phyloP scores from a whole-genome alignment of 2,113 vertebrate species.

The Phaetusa simplex region DNA sequence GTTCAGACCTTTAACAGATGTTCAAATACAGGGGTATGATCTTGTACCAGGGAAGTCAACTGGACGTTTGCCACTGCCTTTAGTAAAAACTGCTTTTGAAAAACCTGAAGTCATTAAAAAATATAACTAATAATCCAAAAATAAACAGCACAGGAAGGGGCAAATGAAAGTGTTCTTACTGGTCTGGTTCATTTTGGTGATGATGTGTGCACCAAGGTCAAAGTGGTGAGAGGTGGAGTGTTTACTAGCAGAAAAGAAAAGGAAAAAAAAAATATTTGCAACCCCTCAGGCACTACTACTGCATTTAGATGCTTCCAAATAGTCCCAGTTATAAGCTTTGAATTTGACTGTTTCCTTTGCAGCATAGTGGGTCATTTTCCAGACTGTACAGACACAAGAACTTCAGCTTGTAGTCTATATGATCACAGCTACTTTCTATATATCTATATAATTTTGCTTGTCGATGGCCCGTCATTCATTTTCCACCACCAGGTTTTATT shows the following conservation, averaged over 20 bases:
- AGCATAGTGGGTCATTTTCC: background rate
- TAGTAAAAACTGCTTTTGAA: background rate
- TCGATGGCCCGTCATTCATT: background rate
- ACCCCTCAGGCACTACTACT: background rate
- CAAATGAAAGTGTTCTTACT: background rate
- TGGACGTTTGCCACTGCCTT: constrained; percentile 20
- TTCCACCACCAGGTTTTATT: background rate
- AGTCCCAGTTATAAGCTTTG: background rate
- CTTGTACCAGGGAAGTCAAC: background rate
- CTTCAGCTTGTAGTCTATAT: background rate
- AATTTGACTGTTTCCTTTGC: background rate
- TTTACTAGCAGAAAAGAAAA: background rate
- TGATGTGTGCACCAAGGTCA: background rate
- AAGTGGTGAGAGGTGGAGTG: background rate
- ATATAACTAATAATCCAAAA: constrained; percentile 20
- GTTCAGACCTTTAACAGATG: constrained; percentile 53
- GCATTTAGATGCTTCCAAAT: background rate
- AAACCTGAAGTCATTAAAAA: background rate
- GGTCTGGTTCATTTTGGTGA: background rate
- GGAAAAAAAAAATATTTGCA: background rate
- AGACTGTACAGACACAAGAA: background rate
- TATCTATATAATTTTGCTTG: background rate
- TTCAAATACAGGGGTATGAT: background rate
- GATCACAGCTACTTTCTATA: background rate
- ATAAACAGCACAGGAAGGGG: background rate